These are phyloP conservation scores for Stigmatopora argus DNA, from an alignment of 2,113 vertebrate genomes.

Conservation along the genomic window DNA sequence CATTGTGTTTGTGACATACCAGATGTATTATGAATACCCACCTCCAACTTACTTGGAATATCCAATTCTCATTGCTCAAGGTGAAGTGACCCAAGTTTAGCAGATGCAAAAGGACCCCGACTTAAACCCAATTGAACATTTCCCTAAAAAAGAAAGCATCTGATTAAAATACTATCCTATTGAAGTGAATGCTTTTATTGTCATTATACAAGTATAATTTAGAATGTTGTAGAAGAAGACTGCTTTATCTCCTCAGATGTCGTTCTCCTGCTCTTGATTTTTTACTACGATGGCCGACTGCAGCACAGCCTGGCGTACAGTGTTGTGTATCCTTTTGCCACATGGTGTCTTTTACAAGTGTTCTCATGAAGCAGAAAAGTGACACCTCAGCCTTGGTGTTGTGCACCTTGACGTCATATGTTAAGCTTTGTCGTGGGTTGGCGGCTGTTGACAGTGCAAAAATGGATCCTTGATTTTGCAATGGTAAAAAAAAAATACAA, in stretches of 20 bases:
- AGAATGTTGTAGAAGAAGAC: neutral
- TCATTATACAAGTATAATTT: too few relatives aligned
- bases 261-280: conserved; percentile 79
- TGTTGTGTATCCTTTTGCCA: conserved; percentile 71
- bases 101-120: too few relatives aligned
- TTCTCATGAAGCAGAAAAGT: neutral
- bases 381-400: neutral
- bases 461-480: conserved; percentile 84
- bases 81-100: conserved; percentile 60
- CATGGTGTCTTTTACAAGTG: neutral
- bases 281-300: conserved; percentile 75
- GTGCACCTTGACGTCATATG: conserved; percentile 40
- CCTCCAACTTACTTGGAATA: conserved; percentile 87
- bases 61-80: conserved; percentile 89
- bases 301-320: conserved; percentile 70
- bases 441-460: conserved; percentile 78
- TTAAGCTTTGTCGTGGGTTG: conserved; percentile 77
- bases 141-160: neutral
- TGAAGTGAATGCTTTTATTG: neutral
- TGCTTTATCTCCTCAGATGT: conserved; percentile 70
- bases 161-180: neutral
- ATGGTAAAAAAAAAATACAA: conserved; percentile 72
- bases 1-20: conserved; percentile 90
- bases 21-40: conserved; percentile 86
- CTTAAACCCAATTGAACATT: too few relatives aligned